A percentile compares a stretch with the other conserved stretches of the same genome.
Conservation (phyloP, 2,888 invertebrate genomes). For the Catocala fraxini region DNA sequence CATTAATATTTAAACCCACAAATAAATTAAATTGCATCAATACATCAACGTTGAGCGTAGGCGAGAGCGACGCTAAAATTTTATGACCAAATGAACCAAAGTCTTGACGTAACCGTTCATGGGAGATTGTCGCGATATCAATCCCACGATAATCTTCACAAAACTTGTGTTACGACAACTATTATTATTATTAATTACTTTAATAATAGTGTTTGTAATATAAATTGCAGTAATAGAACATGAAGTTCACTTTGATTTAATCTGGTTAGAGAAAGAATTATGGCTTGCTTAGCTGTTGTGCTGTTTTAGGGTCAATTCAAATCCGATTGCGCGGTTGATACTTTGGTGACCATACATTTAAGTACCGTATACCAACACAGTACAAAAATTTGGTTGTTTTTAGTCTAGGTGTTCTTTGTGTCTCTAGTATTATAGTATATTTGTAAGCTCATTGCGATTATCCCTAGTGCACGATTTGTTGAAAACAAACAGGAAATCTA, state of each 20-base stretch:
- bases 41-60: slow-evolving; percentile 43
- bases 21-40: slow-evolving; percentile 7
- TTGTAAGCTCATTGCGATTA: no score
- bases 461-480: no score
- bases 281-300: neutral
- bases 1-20: neutral
- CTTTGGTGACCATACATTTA: no score
- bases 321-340: no score
- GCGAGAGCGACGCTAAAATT: slow-evolving; percentile 67
- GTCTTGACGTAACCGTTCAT: slow-evolving; percentile 36
- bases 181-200: slow-evolving; percentile 17
- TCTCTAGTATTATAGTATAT: no score
- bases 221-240: slow-evolving; percentile 9
- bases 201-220: slow-evolving; percentile 15
- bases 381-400: no score
- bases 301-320: neutral
- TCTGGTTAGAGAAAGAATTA: slow-evolving; percentile 7
- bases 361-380: no score
- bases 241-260: slow-evolving; percentile 6
- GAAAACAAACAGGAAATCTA: no score
- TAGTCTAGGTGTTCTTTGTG: no score
- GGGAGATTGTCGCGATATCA: slow-evolving; percentile 38
- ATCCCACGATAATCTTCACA: slow-evolving; percentile 38
- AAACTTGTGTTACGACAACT: slow-evolving; percentile 27
- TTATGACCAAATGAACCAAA: slow-evolving; percentile 52